Evolutionary conservation across 1,140 invertebrate species (phyloP), one percentile per base, ranked within the genome.

Genomic region (Augochlora pura): DNA sequence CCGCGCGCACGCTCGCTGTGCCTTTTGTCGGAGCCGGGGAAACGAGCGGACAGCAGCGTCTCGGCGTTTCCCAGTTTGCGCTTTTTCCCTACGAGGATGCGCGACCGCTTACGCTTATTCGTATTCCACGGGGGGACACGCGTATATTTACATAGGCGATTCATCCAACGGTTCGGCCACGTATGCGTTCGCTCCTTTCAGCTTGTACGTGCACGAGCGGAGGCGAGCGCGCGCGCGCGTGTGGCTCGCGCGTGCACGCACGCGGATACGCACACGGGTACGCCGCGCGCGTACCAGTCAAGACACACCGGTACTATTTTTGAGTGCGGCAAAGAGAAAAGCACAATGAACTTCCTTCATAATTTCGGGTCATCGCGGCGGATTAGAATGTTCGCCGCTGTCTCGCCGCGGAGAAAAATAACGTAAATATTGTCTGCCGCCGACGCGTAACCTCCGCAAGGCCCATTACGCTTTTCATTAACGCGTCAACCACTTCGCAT

Each of bases 331-430:
- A 90, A 90, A 89, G 84, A 88, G 88, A 90, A 83, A 86, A 90
- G 76, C 84, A 83, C 49, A 80, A 87, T 75, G 59, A 77, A 84
- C 85, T 88, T 86, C 83, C 89, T 89, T 89, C 87, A 88, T 89
- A 89, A 90, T 90, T 89, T 90, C 87, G 83, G 87, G 88, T 90
- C 89, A 87, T 82, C 88, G 60, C 49, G 46, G 71, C 73, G 38
- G 67, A 64, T 77, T 81, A 81, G 78, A 86, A 86, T 82, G 77
- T 76, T 79, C 83, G 80, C 87, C 84, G 84, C 83, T 84, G 72
- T 5, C 12, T 25, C 25, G 12, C 23, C 21, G 67, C 42, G 54
- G n/a, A 10, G 60, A 21, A 21, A 18, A 52, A 52, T 52, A 52
- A 52, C 49, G 42, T 12, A 21, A 21, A 52, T 18, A 52, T 16